These are phyloP conservation scores for Pelusios castaneus DNA, from an alignment of 2,113 vertebrate species.

Conservation along the genomic window DNA sequence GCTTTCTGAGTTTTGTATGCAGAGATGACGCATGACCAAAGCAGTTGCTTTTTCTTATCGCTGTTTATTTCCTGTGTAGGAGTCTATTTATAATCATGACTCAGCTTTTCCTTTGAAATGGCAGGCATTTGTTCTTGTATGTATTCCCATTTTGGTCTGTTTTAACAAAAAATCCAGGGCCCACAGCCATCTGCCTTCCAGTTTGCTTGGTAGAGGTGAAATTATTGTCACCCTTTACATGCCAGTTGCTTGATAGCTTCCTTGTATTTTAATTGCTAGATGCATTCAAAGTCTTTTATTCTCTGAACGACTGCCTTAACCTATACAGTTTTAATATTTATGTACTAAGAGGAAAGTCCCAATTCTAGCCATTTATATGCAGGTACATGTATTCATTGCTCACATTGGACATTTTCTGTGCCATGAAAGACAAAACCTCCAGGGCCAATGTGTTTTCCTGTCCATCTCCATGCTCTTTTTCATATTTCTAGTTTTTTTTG, in stretches of 20 bases:
- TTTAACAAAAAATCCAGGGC: not conserved
- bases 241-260: not conserved
- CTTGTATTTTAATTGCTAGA: no score
- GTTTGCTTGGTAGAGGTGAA: not conserved
- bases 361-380: rapidly evolving
- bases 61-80: not conserved
- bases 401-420: not conserved
- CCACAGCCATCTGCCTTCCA: not conserved
- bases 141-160: not conserved
- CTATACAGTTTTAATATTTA: no score
- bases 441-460: not conserved
- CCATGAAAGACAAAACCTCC: not conserved
- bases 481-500: not conserved
- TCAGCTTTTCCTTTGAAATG: not conserved
- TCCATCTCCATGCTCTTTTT: not conserved
- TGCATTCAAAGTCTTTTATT: no score
- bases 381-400: rapidly evolving
- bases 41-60: not conserved
- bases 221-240: not conserved
- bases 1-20: not conserved
- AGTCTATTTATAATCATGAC: rapidly evolving
- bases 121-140: not conserved
- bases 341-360: not conserved
- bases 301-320: no score
- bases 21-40: not conserved